Evolutionary conservation across 2,113 vertebrate species (phyloP), one percentile per base, ranked within the genome.

Genomic region (Otocyon megalotis): DNA sequence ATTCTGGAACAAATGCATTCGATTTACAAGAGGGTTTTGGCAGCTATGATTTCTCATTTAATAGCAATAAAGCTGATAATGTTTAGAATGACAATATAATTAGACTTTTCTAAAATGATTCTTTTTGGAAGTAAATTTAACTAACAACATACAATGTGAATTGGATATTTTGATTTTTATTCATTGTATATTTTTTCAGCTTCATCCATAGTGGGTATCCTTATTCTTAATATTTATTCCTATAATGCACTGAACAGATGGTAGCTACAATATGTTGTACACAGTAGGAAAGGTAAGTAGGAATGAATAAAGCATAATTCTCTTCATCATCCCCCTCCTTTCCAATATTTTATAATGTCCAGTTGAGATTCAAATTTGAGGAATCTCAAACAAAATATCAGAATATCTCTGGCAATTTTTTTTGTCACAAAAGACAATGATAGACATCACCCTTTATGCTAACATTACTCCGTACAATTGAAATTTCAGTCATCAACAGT

Each of bases 81-180:
- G 87, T 97, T 96, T 20, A 96, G 50, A 0, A 79, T 0, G 0
- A 11, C 1, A 98, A 90, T 80, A 87, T 80, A 82, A 94, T 91
- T 92, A 95, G 10, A 71, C 30, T 95, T 60, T 88, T 93, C 71
- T 80, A 85, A 97, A 98, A 93, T 91, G 79, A 53, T 88, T 2
- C 58, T 85, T 90, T 96, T 97, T 96, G 26, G 16, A 98, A 97
- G 97, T 28, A 97, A 97, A 72, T n/a, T 94, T 94, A 93, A 93
- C 82, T 94, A 93, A 93, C 85, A 92, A 62, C 48, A 81, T 62
- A 65, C 12, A 92, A 43, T 79, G 35, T 88, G 69, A 95, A 94
- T 50, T 93, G 8, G 62, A 32, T 77, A 80, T 72, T 97, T 98
- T 85, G 80, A 2, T 35, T 93, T 93, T 83, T 93, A 12, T 91